Conservation (phyloP, 2,888 invertebrate genomes). For the Meteorus cinctellus region DNA sequence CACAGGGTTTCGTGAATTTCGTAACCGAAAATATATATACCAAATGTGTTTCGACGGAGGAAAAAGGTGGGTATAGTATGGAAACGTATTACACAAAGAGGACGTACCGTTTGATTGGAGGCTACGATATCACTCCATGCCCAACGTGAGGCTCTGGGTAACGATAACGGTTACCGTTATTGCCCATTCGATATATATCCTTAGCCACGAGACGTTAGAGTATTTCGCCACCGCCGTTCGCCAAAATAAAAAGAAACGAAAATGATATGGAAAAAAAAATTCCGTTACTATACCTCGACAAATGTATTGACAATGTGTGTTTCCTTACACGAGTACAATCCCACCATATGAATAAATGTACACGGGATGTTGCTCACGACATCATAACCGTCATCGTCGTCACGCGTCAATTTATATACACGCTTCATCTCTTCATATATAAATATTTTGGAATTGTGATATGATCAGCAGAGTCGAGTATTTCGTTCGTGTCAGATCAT, state of each 20-base stretch:
- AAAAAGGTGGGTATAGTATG: background rate
- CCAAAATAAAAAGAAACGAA: background rate
- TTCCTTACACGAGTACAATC: constrained; percentile 41
- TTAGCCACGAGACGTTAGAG: constrained; percentile 53
- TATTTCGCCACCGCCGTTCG: constrained; percentile 45
- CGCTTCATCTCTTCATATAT: too few species aligned
- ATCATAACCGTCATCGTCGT: background rate
- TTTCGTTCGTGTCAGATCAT: too few species aligned
- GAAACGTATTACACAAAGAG: background rate
- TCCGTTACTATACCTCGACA: constrained; percentile 55
- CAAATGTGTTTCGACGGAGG: background rate
- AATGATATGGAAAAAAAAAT: background rate
- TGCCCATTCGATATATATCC: constrained; percentile 56
- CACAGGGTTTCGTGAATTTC: constrained; percentile 25
- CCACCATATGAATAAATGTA: constrained; percentile 25
- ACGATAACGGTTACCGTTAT: constrained; percentile 65
- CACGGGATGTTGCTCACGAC: background rate
- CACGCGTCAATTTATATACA: background rate
- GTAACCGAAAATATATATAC: constrained; percentile 30
- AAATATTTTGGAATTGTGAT: too few species aligned
- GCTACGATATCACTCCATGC: constrained; percentile 51
- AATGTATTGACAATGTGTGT: constrained; percentile 44
- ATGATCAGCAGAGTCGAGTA: too few species aligned
- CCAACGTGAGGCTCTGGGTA: constrained; percentile 50
- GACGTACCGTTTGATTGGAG: constrained; percentile 58